Conservation (phyloP, 1,140 invertebrate species). For the Drosophila ficusphila region DNA sequence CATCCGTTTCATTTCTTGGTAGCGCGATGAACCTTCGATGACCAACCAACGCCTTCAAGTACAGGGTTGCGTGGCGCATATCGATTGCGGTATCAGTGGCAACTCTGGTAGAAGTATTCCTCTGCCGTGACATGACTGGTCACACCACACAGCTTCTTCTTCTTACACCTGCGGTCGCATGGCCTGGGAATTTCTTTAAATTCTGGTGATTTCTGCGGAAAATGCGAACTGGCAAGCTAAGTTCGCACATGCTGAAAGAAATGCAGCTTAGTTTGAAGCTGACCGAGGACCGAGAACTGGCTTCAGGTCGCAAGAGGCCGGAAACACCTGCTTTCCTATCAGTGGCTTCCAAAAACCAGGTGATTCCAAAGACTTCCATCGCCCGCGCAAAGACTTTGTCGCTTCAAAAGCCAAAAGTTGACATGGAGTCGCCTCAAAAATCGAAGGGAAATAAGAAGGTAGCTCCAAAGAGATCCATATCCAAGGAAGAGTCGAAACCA, state of each 20-base stretch:
- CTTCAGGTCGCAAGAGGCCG: conserved; percentile 6
- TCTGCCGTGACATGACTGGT: background rate
- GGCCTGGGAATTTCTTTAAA: conserved; percentile 35
- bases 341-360: background rate
- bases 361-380: background rate
- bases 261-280: conserved; percentile 27
- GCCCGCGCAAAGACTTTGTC: background rate
- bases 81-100: background rate
- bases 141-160: conserved; percentile 5
- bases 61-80: conserved; percentile 34
- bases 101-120: background rate
- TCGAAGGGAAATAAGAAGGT: background rate
- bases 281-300: conserved; percentile 8
- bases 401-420: background rate
- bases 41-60: conserved; percentile 74
- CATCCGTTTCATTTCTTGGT: conserved; percentile 62
- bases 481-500: background rate
- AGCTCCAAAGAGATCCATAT: background rate
- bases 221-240: background rate
- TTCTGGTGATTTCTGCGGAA: background rate
- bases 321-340: background rate
- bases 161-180: conserved; percentile 38
- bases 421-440: background rate
- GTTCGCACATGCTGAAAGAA: conserved; percentile 17
- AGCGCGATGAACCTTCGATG: conserved; percentile 56